A percentile compares a stretch with the other conserved stretches of the same genome.
phyloP scores from a whole-genome alignment of 2,113 vertebrate species.

The Rhagologus leucostigma region DNA sequence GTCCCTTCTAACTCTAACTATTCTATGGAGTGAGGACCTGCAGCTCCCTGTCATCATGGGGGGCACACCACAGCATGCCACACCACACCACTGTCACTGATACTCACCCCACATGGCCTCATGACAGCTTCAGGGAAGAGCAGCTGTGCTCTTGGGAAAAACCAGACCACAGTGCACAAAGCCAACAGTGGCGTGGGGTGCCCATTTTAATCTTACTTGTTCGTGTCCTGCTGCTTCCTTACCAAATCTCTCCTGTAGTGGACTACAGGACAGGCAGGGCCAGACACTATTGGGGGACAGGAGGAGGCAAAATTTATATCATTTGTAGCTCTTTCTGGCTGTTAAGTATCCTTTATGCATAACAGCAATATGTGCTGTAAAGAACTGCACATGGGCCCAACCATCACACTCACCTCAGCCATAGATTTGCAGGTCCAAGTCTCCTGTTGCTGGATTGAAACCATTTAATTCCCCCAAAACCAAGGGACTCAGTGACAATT shows the following conservation, averaged over 20 bases:
- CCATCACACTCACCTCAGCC: neutral
- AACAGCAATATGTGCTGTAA: neutral
- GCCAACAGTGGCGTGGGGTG: neutral
- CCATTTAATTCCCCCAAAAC: neutral
- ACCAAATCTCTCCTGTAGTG: neutral
- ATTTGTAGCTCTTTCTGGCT: neutral
- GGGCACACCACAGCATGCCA: neutral
- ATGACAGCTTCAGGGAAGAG: neutral
- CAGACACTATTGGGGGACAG: accelerated
- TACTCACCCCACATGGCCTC: neutral
- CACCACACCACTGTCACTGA: accelerated
- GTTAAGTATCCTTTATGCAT: neutral
- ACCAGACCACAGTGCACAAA: neutral
- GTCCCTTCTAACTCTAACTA: neutral
- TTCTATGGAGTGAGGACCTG: neutral
- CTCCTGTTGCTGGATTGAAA: neutral
- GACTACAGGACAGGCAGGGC: neutral
- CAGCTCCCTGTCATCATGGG: neutral
- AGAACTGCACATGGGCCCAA: neutral
- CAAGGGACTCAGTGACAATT: neutral
- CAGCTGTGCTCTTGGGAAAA: neutral
- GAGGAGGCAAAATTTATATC: neutral
- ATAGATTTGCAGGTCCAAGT: neutral
- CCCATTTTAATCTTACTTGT: neutral
- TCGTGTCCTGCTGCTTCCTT: neutral